Evolutionary conservation across 2,888 invertebrate species (phyloP), one percentile per base, ranked within the genome.

Genomic region (Dicranocentrus wangi): DNA sequence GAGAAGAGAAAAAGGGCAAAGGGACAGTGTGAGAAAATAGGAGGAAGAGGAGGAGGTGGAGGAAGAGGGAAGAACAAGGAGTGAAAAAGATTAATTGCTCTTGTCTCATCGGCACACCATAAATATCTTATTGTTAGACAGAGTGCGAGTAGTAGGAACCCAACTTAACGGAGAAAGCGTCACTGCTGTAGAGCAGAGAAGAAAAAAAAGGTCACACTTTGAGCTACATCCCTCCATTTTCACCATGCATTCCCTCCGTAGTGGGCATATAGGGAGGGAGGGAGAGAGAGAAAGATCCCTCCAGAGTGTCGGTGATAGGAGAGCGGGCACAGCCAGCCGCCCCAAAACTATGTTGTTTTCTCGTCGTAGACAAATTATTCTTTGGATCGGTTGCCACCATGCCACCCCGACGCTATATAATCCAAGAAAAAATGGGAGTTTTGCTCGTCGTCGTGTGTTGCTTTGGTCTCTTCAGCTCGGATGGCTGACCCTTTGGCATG

Each of bases 71-170:
- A 43, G 60, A 69, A 65, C 53, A 77, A 72, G 81, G 77, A 81
- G 73, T 73, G 73, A 72, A 78, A 70, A 81, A 69, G 78, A 81
- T 65, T 69, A 80, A 80, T 80, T 80, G 80, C 73, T 80, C 80
- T 80, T 80, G 80, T 80, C 80, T 80, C 80, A 80, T 80, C 80
- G 80, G 80, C 80, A 80, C 80, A 80, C 80, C 73, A 80, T 80
- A 80, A 80, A 80, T 80, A 73, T 80, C 80, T 80, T 80, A n/a
- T n/a, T n/a, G n/a, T n/a, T n/a, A 71, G 78, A 61, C 61, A 61
- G 32, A 3, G 51, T n/a, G n/a, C n/a, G n/a, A n/a, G n/a, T n/a
- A n/a, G n/a, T n/a, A n/a, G n/a, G n/a, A n/a, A n/a, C n/a, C n/a
- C n/a, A n/a, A n/a, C n/a, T n/a, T n/a, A n/a, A n/a, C n/a, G n/a